These are phyloP conservation scores for Metallyticus violacea DNA, from an alignment of 2,888 invertebrate species.

Conservation along the genomic window DNA sequence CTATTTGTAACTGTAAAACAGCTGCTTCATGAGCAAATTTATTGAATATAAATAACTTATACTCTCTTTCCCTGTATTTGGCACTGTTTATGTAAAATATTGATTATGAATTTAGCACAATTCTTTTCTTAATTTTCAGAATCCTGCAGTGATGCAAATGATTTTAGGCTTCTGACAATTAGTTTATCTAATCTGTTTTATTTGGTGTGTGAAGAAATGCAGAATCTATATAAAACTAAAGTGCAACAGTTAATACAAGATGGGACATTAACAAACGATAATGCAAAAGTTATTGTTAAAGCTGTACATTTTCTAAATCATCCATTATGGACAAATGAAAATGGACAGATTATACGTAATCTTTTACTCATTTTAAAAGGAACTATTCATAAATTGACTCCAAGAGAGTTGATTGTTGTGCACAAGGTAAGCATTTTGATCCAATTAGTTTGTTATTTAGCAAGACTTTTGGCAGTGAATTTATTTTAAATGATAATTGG, in stretches of 20 bases:
- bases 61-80: too few species aligned
- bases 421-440: constrained; percentile 43
- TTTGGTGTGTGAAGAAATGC: constrained; percentile 44
- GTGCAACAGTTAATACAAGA: constrained; percentile 42
- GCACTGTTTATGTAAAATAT: too few species aligned
- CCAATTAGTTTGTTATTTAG: too few species aligned
- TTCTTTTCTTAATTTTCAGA: constrained; percentile 36
- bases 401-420: constrained; percentile 45
- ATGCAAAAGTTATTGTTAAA: constrained; percentile 39
- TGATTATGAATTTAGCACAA: too few species aligned
- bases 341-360: constrained; percentile 40
- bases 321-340: constrained; percentile 49
- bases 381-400: constrained; percentile 44
- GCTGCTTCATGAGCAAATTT: too few species aligned
- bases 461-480: too few species aligned
- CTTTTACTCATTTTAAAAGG: constrained; percentile 45
- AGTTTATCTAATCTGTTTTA: constrained; percentile 48
- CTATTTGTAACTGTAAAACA: too few species aligned
- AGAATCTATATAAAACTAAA: constrained; percentile 45
- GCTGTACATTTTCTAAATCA: constrained; percentile 48
- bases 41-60: too few species aligned
- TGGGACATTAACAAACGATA: constrained; percentile 39
- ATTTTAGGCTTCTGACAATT: constrained; percentile 49
- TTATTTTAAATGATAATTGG: too few species aligned
- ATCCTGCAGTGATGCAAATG: constrained; percentile 43